A percentile compares a stretch with the other conserved stretches of the same genome.
Conservation (phyloP, 2,113 vertebrate genomes). For the Desmodus rotundus region DNA sequence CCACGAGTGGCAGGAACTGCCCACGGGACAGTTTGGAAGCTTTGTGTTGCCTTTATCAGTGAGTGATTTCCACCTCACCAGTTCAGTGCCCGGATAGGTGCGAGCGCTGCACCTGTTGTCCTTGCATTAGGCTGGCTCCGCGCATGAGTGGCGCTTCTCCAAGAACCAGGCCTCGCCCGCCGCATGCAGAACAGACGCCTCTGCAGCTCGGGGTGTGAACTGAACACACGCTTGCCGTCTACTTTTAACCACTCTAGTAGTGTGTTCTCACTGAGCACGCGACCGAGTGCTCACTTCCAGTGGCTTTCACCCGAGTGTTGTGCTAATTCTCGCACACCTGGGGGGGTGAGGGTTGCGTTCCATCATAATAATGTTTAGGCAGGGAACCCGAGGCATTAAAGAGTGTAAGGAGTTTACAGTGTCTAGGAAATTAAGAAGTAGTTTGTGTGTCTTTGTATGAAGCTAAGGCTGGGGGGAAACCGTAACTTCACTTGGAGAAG, state of each 20-base stretch:
- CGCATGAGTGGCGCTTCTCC: background rate
- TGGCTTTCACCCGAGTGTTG: background rate
- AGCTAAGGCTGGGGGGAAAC: rapidly evolving
- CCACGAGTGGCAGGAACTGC: background rate
- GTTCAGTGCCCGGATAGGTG: background rate
- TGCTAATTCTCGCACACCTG: background rate
- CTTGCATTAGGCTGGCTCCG: background rate
- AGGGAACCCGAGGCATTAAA: background rate
- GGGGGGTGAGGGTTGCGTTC: background rate
- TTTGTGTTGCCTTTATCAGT: background rate
- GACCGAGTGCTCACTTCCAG: background rate
- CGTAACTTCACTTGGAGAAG: background rate
- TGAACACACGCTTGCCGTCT: background rate
- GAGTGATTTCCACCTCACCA: background rate
- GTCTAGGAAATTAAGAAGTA: background rate
- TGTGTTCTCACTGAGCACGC: conserved; percentile 24
- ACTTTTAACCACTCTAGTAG: conserved; percentile 47
- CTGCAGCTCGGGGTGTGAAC: background rate
- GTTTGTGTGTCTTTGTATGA: background rate
- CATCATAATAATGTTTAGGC: background rate
- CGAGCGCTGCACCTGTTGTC: background rate
- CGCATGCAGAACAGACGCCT: conserved; percentile 37
- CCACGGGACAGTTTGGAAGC: background rate
- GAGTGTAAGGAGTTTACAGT: background rate
- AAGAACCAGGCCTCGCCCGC: background rate